phyloP scores from a whole-genome alignment of 1,140 invertebrate genomes.

The Dendroctonus valens region DNA sequence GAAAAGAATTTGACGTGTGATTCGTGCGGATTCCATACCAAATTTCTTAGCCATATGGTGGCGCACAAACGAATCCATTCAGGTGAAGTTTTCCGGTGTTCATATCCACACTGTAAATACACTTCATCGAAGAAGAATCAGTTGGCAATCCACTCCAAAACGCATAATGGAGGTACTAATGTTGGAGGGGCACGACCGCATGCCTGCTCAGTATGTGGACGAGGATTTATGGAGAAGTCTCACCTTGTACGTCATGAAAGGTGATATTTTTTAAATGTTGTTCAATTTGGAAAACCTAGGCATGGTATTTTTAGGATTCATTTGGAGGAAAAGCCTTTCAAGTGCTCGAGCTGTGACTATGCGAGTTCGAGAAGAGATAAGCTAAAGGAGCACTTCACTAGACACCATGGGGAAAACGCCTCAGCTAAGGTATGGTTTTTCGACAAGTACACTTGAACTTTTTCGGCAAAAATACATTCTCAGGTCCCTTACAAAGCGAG shows the following conservation, averaged over 20 bases:
- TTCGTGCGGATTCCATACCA: slow-evolving; percentile 65
- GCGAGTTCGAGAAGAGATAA: slow-evolving; percentile 65
- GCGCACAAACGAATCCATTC: slow-evolving; percentile 66
- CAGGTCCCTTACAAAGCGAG: slow-evolving; percentile 54
- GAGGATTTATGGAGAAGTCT: slow-evolving; percentile 67
- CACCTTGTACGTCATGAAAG: slow-evolving; percentile 65
- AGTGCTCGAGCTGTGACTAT: slow-evolving; percentile 65
- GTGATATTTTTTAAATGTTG: background rate
- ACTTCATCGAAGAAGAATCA: slow-evolving; percentile 67
- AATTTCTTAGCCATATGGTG: slow-evolving; percentile 66
- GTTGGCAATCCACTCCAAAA: slow-evolving; percentile 63
- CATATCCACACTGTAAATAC: slow-evolving; percentile 63
- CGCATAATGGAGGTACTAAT: slow-evolving; percentile 52
- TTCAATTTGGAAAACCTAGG: background rate
- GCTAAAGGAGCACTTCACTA: slow-evolving; percentile 64
- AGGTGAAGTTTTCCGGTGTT: slow-evolving; percentile 55
- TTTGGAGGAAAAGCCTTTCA: slow-evolving; percentile 60
- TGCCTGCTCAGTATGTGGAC: slow-evolving; percentile 60
- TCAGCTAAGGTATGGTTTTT: slow-evolving; percentile 50
- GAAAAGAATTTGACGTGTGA: slow-evolving; percentile 60
- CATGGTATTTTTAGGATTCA: slow-evolving; percentile 53
- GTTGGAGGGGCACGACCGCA: slow-evolving; percentile 58
- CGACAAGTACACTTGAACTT: background rate
- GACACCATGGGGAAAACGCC: slow-evolving; percentile 61
- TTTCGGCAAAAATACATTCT: background rate